phyloP scores from a whole-genome alignment of 1,140 invertebrate species.

The Philaenus spumarius region DNA sequence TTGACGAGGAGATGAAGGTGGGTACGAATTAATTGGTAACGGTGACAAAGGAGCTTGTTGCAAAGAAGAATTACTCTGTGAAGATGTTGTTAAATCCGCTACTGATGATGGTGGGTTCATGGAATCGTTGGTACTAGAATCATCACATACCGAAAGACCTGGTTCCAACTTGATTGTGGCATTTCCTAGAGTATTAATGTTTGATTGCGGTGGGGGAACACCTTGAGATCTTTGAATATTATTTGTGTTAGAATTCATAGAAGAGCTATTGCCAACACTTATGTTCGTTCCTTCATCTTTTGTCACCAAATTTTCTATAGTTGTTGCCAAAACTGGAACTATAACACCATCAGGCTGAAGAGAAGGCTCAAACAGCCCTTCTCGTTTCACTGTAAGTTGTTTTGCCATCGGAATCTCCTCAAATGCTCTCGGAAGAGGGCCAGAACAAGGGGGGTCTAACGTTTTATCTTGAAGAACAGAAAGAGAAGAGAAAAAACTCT shows the following conservation, averaged over 20 bases:
- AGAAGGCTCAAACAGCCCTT: conserved; percentile 26
- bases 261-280: background rate
- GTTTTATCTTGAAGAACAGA: conserved; percentile 10
- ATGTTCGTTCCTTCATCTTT: conserved; percentile 22
- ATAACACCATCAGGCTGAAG: conserved; percentile 20
- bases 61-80: conserved; percentile 1
- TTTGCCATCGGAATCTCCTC: conserved; percentile 26
- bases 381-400: conserved; percentile 26
- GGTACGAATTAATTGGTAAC: conserved; percentile 25
- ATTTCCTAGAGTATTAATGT: background rate
- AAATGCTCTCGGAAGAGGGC: conserved; percentile 22
- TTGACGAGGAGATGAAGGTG: conserved; percentile 13
- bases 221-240: too few relatives aligned
- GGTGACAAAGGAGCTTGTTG: conserved; percentile 14
- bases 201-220: too few relatives aligned
- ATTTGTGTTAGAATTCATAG: too few relatives aligned
- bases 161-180: conserved; percentile 22
- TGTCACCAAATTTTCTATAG: conserved; percentile 23
- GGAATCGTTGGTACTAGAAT: conserved; percentile 8
- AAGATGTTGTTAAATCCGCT: conserved; percentile 6
- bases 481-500: conserved; percentile 17
- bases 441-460: conserved; percentile 7
- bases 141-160: conserved; percentile 7
- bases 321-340: conserved; percentile 20
- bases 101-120: background rate